A percentile compares a stretch with the other conserved stretches of the same genome.
phyloP scores from a whole-genome alignment of 2,113 vertebrate species.

The Ardeotis arabs region DNA sequence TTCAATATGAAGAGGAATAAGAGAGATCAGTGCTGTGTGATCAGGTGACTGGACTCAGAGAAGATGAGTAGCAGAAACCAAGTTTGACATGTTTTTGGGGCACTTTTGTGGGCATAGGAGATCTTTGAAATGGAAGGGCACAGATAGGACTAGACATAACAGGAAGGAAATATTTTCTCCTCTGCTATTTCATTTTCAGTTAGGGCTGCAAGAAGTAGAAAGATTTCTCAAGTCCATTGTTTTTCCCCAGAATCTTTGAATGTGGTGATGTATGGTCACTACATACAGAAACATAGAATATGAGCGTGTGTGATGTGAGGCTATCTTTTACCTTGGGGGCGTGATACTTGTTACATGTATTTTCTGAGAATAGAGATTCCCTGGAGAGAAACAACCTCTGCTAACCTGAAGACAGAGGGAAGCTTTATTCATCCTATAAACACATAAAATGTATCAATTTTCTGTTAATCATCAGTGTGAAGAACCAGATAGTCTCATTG shows the following conservation, averaged over 20 bases:
- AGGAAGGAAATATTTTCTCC: neutral
- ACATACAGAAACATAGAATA: neutral
- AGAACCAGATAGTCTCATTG: neutral
- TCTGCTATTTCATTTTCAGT: neutral
- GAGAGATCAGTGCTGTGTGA: conserved; percentile 92
- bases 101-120: neutral
- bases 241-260: neutral
- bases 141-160: neutral
- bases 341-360: neutral
- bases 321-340: neutral
- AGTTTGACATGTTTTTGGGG: neutral
- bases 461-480: neutral
- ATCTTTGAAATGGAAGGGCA: neutral
- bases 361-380: neutral
- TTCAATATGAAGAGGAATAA: conserved; percentile 90
- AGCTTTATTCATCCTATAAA: neutral
- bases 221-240: neutral
- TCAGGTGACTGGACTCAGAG: conserved; percentile 81
- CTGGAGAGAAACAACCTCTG: neutral
- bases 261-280: neutral
- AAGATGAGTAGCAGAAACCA: neutral
- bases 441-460: neutral
- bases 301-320: neutral
- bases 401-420: neutral
- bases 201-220: neutral